phyloP scores from a whole-genome alignment of 2,888 invertebrate genomes.

The Zeuzera pyrina region DNA sequence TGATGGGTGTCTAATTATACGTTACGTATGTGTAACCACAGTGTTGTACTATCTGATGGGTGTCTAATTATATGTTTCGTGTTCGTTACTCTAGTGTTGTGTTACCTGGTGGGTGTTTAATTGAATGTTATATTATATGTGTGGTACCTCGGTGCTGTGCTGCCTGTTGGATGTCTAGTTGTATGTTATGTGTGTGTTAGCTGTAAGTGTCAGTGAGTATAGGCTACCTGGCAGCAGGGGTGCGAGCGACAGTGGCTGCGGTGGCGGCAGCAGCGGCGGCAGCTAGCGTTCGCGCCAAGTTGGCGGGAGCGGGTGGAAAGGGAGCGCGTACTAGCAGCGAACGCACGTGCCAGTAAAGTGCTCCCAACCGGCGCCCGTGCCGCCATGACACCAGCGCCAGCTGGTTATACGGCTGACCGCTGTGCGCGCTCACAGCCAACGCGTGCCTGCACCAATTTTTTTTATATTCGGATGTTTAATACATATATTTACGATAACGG shows the following conservation, averaged over 20 bases:
- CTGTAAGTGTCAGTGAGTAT: neutral
- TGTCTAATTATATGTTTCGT: too few relatives aligned
- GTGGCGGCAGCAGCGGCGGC: conserved; percentile 40
- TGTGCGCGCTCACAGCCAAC: conserved; percentile 79
- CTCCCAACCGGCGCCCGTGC: conserved; percentile 84
- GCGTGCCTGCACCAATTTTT: conserved; percentile 80
- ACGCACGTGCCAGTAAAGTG: conserved; percentile 89
- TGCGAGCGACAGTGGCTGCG: conserved; percentile 81
- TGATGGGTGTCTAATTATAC: too few relatives aligned
- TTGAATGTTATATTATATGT: too few relatives aligned
- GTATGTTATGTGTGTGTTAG: too few relatives aligned
- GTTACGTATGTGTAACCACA: too few relatives aligned
- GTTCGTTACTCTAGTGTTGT: too few relatives aligned
- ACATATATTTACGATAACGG: neutral
- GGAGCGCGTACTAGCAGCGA: conserved; percentile 88
- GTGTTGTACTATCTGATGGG: too few relatives aligned
- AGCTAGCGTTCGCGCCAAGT: conserved; percentile 81
- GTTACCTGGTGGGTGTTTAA: too few relatives aligned
- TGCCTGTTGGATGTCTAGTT: too few relatives aligned
- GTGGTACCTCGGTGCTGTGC: too few relatives aligned
- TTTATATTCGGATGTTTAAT: too few relatives aligned
- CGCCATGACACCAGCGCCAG: conserved; percentile 87
- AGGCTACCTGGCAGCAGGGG: neutral
- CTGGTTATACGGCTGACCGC: conserved; percentile 93
- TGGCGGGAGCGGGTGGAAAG: conserved; percentile 87